Base-by-base conservation (phyloP, 2,797 vertebrate species). In the Periophthalmus magnuspinnatus region DNA sequence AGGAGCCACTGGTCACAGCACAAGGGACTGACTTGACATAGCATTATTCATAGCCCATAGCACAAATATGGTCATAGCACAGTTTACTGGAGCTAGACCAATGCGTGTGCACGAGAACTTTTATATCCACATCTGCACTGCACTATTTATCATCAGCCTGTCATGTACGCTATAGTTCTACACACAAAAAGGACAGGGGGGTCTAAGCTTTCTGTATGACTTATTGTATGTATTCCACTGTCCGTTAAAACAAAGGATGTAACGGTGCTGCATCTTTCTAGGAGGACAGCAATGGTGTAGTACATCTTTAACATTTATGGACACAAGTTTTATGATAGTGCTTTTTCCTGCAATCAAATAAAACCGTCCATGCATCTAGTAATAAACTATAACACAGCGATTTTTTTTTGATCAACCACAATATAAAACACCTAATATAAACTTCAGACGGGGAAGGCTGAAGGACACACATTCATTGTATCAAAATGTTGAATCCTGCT, bases 11-110 rank as follows among this genome's bases (percentile, higher is more conserved):
- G 48, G 61, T 48, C 73, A 52, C 7, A 69, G 50, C 58, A 61
- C 3, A 61, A 54, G 21, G 34, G 48, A 52, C 67, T 75, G 74
- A 81, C 62, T 76, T 67, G 71, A 78, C 65, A 63, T 54, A 28
- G 38, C 55, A 67, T 77, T 76, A 56, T 79, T 74, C 57, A 73
- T 33, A 50, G n/a, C 68, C 56, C 22, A 77, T 52, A 59, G 41
- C 48, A 68, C 33, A 48, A 36, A n/a, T 56, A 59, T 14, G 19
- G 22, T 57, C 52, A 32, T 38, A 66, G n/a, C 33, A 36, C 9
- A 55, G 28, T 55, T 66, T n/a, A 54, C 33, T 54, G 65, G 28
- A 54, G 65, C 48, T 50, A 21, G n/a, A 54, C 64, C 17, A 36
- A 55, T 32, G 2, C 5, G 13, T 54, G 65, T n/a, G 28, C 48